Evolutionary conservation across 2,113 vertebrate genomes (phyloP).

Genomic region (Neotragus pygmaeus): DNA sequence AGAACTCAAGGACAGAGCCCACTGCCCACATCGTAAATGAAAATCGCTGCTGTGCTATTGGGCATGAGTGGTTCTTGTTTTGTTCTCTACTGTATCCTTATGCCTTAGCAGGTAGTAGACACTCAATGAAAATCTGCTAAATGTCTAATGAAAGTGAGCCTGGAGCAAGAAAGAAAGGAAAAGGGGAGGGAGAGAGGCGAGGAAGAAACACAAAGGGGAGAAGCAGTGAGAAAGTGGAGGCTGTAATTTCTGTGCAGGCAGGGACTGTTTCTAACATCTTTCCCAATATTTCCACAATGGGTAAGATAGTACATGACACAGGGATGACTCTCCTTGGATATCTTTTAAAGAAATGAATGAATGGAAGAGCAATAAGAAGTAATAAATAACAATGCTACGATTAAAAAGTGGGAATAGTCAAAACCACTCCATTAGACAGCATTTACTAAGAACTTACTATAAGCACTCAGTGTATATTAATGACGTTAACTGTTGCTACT

Average conservation of each 20-base stretch:
- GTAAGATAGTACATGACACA: not conserved
- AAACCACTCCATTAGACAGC: not conserved
- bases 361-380: not conserved
- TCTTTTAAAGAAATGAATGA: not conserved
- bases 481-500: not conserved
- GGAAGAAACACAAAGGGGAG: not conserved
- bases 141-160: not conserved
- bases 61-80: not conserved
- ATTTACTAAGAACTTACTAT: not conserved
- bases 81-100: not conserved
- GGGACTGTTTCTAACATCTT: not conserved
- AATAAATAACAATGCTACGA: not conserved
- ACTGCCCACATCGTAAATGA: not conserved
- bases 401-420: not conserved
- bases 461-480: not conserved
- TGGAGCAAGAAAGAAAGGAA: not conserved
- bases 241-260: not conserved
- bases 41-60: not conserved
- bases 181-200: not conserved
- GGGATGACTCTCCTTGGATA: not conserved
- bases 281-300: not conserved
- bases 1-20: not conserved
- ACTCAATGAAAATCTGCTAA: not conserved
- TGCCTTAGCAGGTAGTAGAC: not conserved
- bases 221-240: not conserved